phyloP scores from a whole-genome alignment of 2,113 vertebrate genomes.

The Galemys pyrenaicus region DNA sequence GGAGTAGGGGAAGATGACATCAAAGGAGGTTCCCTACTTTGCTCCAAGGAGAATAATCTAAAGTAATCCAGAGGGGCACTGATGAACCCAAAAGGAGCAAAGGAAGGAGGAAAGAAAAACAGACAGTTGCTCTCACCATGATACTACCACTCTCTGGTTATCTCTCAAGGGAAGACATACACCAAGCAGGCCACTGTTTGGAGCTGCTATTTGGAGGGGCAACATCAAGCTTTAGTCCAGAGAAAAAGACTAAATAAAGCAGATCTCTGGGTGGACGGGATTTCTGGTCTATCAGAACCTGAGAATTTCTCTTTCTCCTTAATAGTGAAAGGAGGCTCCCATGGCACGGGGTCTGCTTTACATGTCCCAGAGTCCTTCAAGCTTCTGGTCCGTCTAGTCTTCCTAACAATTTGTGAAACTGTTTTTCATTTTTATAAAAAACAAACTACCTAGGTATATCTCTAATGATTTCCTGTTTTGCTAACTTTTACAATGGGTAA shows the following conservation, averaged over 20 bases:
- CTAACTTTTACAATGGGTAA: neutral
- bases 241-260: neutral
- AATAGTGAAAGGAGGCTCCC: neutral
- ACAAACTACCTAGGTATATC: neutral
- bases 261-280: neutral
- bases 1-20: no score
- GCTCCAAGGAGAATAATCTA: no score
- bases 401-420: neutral
- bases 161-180: neutral
- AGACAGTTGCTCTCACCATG: neutral
- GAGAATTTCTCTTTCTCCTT: neutral
- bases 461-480: slow-evolving; percentile 35
- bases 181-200: neutral
- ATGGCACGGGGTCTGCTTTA: neutral
- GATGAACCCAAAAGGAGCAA: no score
- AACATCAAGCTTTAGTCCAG: neutral
- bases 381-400: neutral
- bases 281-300: neutral
- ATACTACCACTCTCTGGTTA: neutral
- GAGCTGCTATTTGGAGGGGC: neutral
- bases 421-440: neutral
- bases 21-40: no score
- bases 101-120: neutral
- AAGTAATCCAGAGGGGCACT: no score
- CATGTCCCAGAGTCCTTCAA: neutral